Evolutionary conservation across 2,888 invertebrate species (phyloP), one percentile per base, ranked within the genome.

Genomic region (Calliphora vomitoria): DNA sequence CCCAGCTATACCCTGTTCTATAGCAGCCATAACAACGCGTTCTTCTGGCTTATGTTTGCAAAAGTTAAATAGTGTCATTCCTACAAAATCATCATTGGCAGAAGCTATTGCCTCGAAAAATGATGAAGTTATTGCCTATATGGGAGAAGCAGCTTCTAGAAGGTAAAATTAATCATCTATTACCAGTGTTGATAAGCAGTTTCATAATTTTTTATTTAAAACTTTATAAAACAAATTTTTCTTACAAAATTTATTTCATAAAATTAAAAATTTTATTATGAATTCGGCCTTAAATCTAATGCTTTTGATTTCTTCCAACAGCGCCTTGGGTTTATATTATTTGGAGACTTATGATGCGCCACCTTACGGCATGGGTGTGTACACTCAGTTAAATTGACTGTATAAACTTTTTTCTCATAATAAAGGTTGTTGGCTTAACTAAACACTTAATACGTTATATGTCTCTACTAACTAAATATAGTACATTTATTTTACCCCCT

Each of bases 91-190:
- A 25, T 53, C 62, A 18, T 11, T 83, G 25, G 62, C 79, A 4
- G 68, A 66, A 44, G 88, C 86, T 10, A 85, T 87, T 38, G 71
- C 74, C 0, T 5, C 3, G 0, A 78, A 84, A 78, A 58, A 60
- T 58, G 71, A 78, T 15, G 69, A 84, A n/a, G 38, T 82, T 0
- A 58, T 91, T 6, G 91, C 91, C 11, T 90, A 91, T 50, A 94
- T 94, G 94, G 94, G 94, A 15, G 94, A 94, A 81, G 88, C 90
- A 78, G 89, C 91, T 3, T 74, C 90, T 6, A 90, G 66, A 85
- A 92, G 90, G 94, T 93, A 74, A 86, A 80, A 88, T n/a, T 6
- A 35, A 11, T 13, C 13, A 31, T n/a, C 4, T 35, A 35, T 35
- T 35, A 6, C 4, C 35, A 35, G 35, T 35, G 6, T 35, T 35